Percentiles rank a stretch among this genome's conserved stretches.
Conservation (phyloP, 1,140 invertebrate genomes). For the Lineus longissimus region DNA sequence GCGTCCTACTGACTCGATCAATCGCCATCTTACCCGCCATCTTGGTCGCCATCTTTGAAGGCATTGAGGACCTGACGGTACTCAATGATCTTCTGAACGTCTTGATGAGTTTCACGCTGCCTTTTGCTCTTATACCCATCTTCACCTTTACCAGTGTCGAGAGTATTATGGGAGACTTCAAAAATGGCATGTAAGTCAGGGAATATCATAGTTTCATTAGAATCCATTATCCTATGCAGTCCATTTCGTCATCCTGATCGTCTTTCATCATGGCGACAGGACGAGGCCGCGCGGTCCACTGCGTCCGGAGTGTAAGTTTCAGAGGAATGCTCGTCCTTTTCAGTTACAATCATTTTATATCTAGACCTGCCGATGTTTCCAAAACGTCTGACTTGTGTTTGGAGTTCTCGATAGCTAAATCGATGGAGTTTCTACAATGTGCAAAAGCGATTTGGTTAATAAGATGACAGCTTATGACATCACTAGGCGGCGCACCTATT, state of each 20-base stretch:
- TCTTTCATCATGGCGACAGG: neutral
- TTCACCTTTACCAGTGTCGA: slow-evolving; percentile 80
- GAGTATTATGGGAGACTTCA: slow-evolving; percentile 66
- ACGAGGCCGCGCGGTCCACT: too few species aligned
- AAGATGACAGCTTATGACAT: too few species aligned
- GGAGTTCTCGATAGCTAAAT: too few species aligned
- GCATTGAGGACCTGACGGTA: slow-evolving; percentile 72
- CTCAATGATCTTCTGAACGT: slow-evolving; percentile 91
- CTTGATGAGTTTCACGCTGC: slow-evolving; percentile 76
- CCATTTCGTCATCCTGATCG: slow-evolving; percentile 12
- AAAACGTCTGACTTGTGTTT: too few species aligned
- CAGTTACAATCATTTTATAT: neutral
- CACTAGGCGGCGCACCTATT: too few species aligned
- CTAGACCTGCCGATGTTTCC: too few species aligned
- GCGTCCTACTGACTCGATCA: slow-evolving; percentile 79
- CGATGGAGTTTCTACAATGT: too few species aligned
- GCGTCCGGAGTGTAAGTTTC: neutral
- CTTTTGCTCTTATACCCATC: slow-evolving; percentile 74
- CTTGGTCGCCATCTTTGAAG: slow-evolving; percentile 68
- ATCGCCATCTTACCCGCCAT: slow-evolving; percentile 88
- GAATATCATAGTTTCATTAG: too few species aligned
- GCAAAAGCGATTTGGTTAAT: too few species aligned
- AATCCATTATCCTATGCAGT: too few species aligned
- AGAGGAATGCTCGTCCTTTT: neutral
- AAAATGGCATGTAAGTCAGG: slow-evolving; percentile 43